Base-by-base conservation (phyloP, 2,113 vertebrate species). In the Albula goreensis region DNA sequence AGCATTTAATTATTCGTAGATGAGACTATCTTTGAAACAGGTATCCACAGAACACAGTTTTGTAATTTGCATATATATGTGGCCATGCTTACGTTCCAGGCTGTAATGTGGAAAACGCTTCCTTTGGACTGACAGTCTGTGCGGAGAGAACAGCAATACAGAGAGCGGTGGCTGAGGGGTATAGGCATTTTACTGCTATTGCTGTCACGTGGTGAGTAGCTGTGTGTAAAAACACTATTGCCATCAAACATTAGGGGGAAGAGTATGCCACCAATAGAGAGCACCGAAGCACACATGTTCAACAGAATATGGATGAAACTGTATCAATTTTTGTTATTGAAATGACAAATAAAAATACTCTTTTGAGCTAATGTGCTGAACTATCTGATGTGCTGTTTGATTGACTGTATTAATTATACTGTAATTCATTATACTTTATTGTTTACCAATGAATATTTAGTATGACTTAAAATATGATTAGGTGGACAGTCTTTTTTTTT, bases 91-190 rank as follows among this genome's bases (percentile, higher is more conserved):
- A 48, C 88, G 10, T 87, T 50, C 13, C 91, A 99, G 98, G 98
- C n/a, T 99, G 98, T 90, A 99, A 99, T 0, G 91, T 99, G 84
- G 98, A 99, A 91, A 99, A 99, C 0, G 96, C 96, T 52, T 96
- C 94, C 85, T 95, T 94, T 49, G 93, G 95, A 0, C 93, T 99
- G 89, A 97, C 97, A 0, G 15, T 95, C 79, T 99, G 98, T 0
- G 98, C 98, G 0, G 98, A 99, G 89, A 93, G 97, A 2, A 92
- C 93, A 0, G 98, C 97, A 22, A 93, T 99, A 88, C 97, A 96
- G 86, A 97, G 97, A 85, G 98, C 98, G 31, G 93, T 99, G 70
- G 96, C 95, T 0, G 96, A 99, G 87, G 98, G 98, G 0, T 92
- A 97, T 93, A 94, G 86, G 50, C 89, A 92, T 50, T 99, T 99